Conservation (phyloP, 1,140 invertebrate species). For the Chionoecetes opilio region DNA sequence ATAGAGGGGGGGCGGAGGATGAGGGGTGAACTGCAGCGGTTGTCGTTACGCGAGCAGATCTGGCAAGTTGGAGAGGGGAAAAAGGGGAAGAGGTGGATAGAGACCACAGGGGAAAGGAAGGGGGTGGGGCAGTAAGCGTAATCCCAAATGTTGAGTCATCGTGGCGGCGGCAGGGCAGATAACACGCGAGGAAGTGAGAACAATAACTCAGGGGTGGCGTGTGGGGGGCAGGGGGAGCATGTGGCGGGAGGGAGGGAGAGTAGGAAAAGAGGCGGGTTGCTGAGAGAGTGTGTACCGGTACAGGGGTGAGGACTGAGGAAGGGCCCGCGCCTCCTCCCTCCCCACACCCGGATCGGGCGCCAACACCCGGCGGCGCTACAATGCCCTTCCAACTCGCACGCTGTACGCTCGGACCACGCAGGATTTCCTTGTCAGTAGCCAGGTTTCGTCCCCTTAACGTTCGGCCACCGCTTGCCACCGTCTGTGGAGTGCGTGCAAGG, state of each 20-base stretch:
- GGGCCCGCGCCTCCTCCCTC: neutral
- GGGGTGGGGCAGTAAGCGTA: neutral
- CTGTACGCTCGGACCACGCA: neutral
- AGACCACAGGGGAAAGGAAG: neutral
- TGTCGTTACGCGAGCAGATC: neutral
- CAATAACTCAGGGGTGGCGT: neutral
- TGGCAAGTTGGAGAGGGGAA: neutral
- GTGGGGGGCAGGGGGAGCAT: neutral
- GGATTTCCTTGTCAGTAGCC: neutral
- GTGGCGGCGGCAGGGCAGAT: too few relatives aligned
- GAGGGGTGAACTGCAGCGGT: too few relatives aligned
- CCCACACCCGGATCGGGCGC: neutral
- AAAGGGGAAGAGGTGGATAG: neutral
- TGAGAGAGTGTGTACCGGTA: neutral
- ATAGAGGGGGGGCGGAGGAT: neutral
- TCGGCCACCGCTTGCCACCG: neutral
- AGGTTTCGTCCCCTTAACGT: neutral
- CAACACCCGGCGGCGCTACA: neutral
- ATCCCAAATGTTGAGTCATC: too few relatives aligned
- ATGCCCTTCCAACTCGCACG: constrained; percentile 53
- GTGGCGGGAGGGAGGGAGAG: neutral
- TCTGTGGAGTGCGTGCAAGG: neutral
- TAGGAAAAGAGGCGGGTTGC: neutral
- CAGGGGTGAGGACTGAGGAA: too few relatives aligned
- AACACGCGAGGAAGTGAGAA: too few relatives aligned